Percentiles rank a stretch among this genome's conserved stretches.
These are phyloP conservation scores for Netelia fuscicornis DNA, from an alignment of 2,888 invertebrate species.

Conservation along the genomic window DNA sequence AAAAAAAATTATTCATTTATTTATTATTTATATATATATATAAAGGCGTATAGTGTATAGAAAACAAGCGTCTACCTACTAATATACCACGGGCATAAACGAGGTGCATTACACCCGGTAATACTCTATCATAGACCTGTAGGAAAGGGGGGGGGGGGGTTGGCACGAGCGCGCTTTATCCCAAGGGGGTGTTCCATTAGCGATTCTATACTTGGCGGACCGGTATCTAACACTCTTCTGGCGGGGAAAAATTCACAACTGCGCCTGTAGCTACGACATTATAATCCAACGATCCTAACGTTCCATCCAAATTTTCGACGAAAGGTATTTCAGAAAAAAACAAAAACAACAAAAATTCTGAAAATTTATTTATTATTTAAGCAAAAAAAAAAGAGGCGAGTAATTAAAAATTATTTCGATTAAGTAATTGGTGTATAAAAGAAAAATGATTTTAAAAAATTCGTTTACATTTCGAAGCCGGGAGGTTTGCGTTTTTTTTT, in stretches of 20 bases:
- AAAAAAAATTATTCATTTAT: too few relatives aligned
- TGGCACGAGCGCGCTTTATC: conserved; percentile 36
- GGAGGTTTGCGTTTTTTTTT: not conserved
- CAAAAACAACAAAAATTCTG: too few relatives aligned
- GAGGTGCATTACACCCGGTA: conserved; percentile 29
- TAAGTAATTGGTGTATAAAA: not conserved
- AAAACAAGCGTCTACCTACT: conserved; percentile 22
- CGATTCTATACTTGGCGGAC: not conserved
- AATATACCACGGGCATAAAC: conserved; percentile 48
- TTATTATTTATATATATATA: not conserved
- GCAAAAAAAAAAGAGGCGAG: too few relatives aligned
- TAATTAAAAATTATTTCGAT: too few relatives aligned
- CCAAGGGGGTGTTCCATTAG: conserved; percentile 41
- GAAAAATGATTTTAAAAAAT: not conserved
- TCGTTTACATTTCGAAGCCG: not conserved
- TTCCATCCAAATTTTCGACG: not conserved
- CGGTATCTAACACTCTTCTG: not conserved
- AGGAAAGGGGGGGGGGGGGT: not conserved
- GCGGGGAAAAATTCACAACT: not conserved
- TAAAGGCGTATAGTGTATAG: not conserved
- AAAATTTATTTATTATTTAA: not conserved
- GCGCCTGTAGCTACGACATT: not conserved
- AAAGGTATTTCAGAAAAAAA: not conserved
- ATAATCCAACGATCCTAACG: not conserved
- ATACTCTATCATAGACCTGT: conserved; percentile 28